A percentile compares a stretch with the other conserved stretches of the same genome.
Conservation (phyloP, 2,113 vertebrate species). For the Trichechus manatus region DNA sequence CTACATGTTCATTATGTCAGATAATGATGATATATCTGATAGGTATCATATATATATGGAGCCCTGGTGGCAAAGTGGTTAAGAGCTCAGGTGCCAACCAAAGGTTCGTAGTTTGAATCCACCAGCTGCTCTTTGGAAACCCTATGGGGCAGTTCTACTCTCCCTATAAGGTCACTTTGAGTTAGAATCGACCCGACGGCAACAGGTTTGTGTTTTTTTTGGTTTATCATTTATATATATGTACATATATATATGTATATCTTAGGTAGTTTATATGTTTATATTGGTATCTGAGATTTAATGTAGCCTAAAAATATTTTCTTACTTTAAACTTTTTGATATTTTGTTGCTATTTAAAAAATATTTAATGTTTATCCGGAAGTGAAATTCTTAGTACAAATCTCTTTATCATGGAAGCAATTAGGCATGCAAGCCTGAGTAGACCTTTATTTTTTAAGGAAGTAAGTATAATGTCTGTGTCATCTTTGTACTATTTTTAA, state of each 20-base stretch:
- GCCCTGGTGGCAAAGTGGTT: no score
- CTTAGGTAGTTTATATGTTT: not conserved
- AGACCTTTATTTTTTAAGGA: slow-evolving; percentile 32
- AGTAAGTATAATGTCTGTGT: not conserved
- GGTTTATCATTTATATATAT: not conserved
- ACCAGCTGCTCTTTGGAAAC: no score
- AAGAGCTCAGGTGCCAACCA: no score
- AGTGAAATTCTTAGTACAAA: slow-evolving; percentile 18
- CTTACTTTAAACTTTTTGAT: not conserved
- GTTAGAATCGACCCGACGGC: no score
- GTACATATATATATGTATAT: not conserved
- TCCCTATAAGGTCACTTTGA: no score
- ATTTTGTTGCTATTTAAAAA: slow-evolving; percentile 9
- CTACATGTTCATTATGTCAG: not conserved
- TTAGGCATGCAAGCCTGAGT: not conserved
- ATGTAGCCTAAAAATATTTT: not conserved
- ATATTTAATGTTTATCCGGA: not conserved
- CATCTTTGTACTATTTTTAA: slow-evolving; percentile 2
- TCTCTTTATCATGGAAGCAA: slow-evolving; percentile 27
- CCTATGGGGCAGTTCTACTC: no score
- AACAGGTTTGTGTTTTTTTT: no score
- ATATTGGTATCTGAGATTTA: not conserved
- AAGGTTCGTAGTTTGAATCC: no score
- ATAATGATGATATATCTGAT: not conserved
- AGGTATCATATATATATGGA: not conserved